phyloP scores from a whole-genome alignment of 1,140 invertebrate genomes.

The Aphidius ervi region DNA sequence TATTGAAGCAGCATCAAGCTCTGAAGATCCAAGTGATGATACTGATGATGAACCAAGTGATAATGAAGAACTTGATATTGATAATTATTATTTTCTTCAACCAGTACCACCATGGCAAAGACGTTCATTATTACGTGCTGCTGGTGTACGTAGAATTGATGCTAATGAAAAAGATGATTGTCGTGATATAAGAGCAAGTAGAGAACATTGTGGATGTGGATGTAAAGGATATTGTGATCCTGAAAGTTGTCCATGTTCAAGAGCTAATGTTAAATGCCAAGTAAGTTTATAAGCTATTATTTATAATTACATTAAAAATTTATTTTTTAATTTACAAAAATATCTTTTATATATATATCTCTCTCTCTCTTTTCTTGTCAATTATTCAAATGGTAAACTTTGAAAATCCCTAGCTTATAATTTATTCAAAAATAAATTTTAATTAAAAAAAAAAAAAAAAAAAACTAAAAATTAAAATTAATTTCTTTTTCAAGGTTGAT shows the following conservation, averaged over 20 bases:
- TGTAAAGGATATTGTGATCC: slow-evolving; percentile 95
- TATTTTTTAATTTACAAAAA: not conserved
- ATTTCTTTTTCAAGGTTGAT: slow-evolving; percentile 65
- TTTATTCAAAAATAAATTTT: too few species aligned
- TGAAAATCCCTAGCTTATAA: too few species aligned
- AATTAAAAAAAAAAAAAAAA: not conserved
- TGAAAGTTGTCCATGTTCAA: slow-evolving; percentile 88
- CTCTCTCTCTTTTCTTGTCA: too few species aligned
- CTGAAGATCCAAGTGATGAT: slow-evolving; percentile 66
- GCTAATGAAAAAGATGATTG: slow-evolving; percentile 92
- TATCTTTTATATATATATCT: too few species aligned
- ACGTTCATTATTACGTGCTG: slow-evolving; percentile 76
- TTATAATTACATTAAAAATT: not conserved
- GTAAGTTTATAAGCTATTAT: slow-evolving; percentile 41
- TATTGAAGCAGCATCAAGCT: slow-evolving; percentile 45
- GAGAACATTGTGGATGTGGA: slow-evolving; percentile 92
- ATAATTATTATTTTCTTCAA: slow-evolving; percentile 90
- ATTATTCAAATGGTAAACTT: too few species aligned
- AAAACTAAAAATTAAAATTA: slow-evolving; percentile 3
- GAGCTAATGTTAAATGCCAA: slow-evolving; percentile 94
- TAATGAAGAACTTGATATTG: slow-evolving; percentile 79
- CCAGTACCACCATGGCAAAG: slow-evolving; percentile 90
- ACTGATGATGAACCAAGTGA: slow-evolving; percentile 80
- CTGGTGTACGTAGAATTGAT: slow-evolving; percentile 92
- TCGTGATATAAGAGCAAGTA: slow-evolving; percentile 82